phyloP scores from a whole-genome alignment of 2,113 vertebrate species.

The Serranochromis macrocephalus region DNA sequence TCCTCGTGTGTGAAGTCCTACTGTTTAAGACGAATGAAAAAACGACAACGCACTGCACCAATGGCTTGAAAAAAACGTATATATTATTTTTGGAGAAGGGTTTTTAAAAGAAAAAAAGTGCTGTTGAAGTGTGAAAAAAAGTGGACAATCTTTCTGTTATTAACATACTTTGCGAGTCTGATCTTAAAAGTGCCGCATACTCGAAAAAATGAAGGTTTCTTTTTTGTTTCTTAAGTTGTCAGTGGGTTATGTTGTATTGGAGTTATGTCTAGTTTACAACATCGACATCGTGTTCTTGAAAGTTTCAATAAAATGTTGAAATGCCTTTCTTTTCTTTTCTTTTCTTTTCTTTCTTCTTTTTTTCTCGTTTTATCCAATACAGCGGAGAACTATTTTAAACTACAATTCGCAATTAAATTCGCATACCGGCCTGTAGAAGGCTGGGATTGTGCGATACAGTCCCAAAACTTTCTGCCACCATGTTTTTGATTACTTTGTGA shows the following conservation, averaged over 20 bases:
- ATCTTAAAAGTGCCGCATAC: constrained; percentile 69
- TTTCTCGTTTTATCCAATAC: background rate
- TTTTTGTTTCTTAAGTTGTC: constrained; percentile 85
- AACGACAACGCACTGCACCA: constrained; percentile 74
- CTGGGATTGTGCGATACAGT: background rate
- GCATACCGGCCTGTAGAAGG: background rate
- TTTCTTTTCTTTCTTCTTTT: background rate
- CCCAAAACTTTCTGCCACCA: background rate
- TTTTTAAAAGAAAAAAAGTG: background rate
- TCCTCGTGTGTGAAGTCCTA: constrained; percentile 73
- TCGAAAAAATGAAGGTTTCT: constrained; percentile 81
- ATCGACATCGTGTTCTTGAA: constrained; percentile 79
- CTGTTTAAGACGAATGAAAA: constrained; percentile 63
- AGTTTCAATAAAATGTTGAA: constrained; percentile 84
- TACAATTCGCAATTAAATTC: background rate
- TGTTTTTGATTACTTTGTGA: background rate
- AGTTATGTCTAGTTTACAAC: constrained; percentile 73
- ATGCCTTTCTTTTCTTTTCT: background rate
- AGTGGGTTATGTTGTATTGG: constrained; percentile 77
- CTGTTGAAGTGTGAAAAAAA: constrained; percentile 59
- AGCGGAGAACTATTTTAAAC: background rate
- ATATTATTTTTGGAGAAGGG: constrained; percentile 8
- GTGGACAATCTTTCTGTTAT: constrained; percentile 49
- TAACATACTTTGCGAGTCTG: constrained; percentile 67
- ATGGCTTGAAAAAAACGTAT: constrained; percentile 65